These are phyloP conservation scores for Apodemus sylvaticus DNA, from an alignment of 2,113 vertebrate species.

Conservation along the genomic window DNA sequence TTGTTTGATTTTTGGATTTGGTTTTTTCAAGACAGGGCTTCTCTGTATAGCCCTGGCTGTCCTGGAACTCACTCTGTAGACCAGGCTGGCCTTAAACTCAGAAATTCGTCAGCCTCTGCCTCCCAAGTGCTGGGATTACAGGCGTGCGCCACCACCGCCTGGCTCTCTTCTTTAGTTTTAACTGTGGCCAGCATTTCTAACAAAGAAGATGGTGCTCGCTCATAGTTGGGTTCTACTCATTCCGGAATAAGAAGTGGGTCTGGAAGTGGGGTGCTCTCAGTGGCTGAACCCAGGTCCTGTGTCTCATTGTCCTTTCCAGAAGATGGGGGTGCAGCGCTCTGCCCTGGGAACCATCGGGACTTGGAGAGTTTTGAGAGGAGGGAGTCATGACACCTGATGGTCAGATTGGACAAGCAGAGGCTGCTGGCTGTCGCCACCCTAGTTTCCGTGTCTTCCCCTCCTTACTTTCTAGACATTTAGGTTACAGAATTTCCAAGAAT, in stretches of 20 bases:
- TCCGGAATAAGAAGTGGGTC: neutral
- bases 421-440: too few relatives aligned
- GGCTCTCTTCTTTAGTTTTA: neutral
- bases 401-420: neutral
- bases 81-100: too few relatives aligned
- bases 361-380: neutral
- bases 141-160: too few relatives aligned
- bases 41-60: too few relatives aligned
- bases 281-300: neutral
- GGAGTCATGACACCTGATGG: neutral
- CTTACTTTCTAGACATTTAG: neutral
- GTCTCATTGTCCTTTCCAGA: neutral
- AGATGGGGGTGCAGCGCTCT: neutral
- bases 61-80: too few relatives aligned
- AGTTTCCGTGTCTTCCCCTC: neutral
- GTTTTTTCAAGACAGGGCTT: too few relatives aligned
- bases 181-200: neutral
- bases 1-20: too few relatives aligned
- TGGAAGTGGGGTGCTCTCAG: neutral
- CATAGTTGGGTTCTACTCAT: neutral
- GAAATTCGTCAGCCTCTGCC: too few relatives aligned
- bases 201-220: neutral
- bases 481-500: neutral
- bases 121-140: too few relatives aligned
- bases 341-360: neutral